Conservation (phyloP, 2,113 vertebrate genomes). For the Neolamprologus caudopunctatus region DNA sequence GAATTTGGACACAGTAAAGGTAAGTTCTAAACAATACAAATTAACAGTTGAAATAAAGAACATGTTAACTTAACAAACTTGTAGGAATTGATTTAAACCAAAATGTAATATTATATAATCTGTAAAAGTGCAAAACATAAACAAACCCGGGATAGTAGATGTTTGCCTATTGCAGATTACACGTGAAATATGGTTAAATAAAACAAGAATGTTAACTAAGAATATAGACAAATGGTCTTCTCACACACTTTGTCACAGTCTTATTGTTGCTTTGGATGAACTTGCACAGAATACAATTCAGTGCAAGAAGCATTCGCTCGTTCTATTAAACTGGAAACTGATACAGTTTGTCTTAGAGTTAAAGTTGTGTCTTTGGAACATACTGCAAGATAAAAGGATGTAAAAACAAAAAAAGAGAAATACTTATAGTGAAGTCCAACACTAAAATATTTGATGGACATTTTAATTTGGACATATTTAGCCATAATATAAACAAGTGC, state of each 20-base stretch:
- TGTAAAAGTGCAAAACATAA: too few species aligned
- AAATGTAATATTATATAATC: accelerated
- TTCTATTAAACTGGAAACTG: not conserved
- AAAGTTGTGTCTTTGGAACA: not conserved
- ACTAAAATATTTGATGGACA: not conserved
- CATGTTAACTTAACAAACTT: too few species aligned
- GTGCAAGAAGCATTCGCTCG: accelerated
- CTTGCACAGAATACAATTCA: not conserved
- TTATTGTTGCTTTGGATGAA: not conserved
- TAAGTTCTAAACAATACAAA: too few species aligned
- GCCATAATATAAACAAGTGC: not conserved
- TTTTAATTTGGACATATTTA: not conserved
- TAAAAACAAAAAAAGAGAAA: not conserved
- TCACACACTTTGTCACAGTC: accelerated
- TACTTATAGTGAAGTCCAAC: not conserved
- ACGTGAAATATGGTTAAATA: too few species aligned
- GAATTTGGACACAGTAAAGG: not conserved
- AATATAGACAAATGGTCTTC: too few species aligned
- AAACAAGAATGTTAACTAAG: too few species aligned
- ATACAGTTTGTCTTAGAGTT: not conserved
- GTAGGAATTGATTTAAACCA: too few species aligned
- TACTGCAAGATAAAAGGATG: accelerated
- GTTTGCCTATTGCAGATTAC: too few species aligned
- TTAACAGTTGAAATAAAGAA: accelerated
- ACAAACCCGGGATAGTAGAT: too few species aligned